Conservation (phyloP, 2,888 invertebrate genomes). For the Physocephala rufipes region DNA sequence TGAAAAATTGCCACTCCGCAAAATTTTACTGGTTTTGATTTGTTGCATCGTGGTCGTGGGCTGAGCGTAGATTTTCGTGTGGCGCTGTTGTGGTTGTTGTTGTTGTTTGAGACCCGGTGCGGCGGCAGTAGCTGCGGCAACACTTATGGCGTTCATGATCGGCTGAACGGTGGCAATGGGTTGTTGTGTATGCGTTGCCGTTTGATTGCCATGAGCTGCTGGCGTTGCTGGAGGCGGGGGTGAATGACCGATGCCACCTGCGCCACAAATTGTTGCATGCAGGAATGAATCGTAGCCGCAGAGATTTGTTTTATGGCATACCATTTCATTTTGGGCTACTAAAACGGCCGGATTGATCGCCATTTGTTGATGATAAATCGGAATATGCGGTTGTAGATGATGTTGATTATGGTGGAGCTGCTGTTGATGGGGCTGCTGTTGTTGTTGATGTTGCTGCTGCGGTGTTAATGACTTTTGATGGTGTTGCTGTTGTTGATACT, state of each 20-base stretch:
- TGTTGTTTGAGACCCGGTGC: slow-evolving; percentile 39
- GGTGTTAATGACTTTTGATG: too few species aligned
- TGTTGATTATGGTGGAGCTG: slow-evolving; percentile 42
- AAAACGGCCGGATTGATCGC: slow-evolving; percentile 71
- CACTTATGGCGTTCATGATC: slow-evolving; percentile 52
- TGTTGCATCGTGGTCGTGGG: slow-evolving; percentile 46
- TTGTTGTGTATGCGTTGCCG: slow-evolving; percentile 40
- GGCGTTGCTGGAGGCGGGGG: slow-evolving; percentile 50
- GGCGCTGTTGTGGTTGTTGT: slow-evolving; percentile 44
- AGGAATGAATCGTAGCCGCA: slow-evolving; percentile 72
- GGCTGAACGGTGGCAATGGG: slow-evolving; percentile 62
- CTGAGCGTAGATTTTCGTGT: slow-evolving; percentile 44
- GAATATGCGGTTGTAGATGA: slow-evolving; percentile 67
- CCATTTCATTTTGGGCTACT: slow-evolving; percentile 54
- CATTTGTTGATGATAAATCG: slow-evolving; percentile 71
- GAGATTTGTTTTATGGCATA: slow-evolving; percentile 64
- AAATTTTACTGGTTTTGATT: slow-evolving; percentile 50
- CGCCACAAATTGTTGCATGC: slow-evolving; percentile 71
- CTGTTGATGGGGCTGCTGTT: slow-evolving; percentile 51
- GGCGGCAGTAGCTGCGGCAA: slow-evolving; percentile 15
- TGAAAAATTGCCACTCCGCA: slow-evolving; percentile 47
- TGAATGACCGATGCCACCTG: slow-evolving; percentile 47
- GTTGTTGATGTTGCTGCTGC: slow-evolving; percentile 50
- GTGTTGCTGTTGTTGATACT: slow-evolving; percentile 46
- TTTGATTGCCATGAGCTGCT: slow-evolving; percentile 15